Evolutionary conservation across 2,113 vertebrate species (phyloP).

Genomic region (Nesoenas mayeri): DNA sequence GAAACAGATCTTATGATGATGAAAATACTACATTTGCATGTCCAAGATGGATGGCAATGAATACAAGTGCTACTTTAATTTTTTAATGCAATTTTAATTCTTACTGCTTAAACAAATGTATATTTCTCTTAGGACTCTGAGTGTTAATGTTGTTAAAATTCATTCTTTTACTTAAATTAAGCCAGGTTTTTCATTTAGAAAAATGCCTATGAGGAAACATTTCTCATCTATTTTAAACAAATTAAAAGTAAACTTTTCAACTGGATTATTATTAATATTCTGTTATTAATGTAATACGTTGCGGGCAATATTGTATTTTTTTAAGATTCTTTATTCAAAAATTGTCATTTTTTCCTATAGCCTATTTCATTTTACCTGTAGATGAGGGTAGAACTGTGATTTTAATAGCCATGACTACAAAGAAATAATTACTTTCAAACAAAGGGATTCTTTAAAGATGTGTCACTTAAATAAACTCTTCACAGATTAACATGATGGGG

Average conservation of each 20-base stretch:
- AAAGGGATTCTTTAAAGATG: neutral
- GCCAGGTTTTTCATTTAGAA: neutral
- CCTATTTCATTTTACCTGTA: neutral
- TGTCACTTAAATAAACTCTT: neutral
- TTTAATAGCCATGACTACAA: neutral
- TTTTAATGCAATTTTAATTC: constrained; percentile 45
- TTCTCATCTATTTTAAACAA: constrained; percentile 32
- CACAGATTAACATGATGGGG: neutral
- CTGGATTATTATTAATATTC: neutral
- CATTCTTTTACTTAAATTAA: constrained; percentile 11
- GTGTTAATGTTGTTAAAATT: constrained; percentile 1
- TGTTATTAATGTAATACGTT: neutral
- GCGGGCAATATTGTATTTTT: neutral
- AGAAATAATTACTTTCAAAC: neutral
- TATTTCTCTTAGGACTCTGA: constrained; percentile 27
- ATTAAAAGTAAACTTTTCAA: neutral
- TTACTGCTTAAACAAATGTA: neutral
- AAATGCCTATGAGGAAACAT: neutral
- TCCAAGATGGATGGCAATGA: neutral
- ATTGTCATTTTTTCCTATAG: neutral
- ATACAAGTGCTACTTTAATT: neutral
- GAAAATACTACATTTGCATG: constrained; percentile 29
- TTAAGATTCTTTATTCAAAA: neutral
- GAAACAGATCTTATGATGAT: constrained; percentile 33
- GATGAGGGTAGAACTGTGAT: neutral